Evolutionary conservation across 2,113 vertebrate genomes (phyloP).

Genomic region (Phainopepla nitens): DNA sequence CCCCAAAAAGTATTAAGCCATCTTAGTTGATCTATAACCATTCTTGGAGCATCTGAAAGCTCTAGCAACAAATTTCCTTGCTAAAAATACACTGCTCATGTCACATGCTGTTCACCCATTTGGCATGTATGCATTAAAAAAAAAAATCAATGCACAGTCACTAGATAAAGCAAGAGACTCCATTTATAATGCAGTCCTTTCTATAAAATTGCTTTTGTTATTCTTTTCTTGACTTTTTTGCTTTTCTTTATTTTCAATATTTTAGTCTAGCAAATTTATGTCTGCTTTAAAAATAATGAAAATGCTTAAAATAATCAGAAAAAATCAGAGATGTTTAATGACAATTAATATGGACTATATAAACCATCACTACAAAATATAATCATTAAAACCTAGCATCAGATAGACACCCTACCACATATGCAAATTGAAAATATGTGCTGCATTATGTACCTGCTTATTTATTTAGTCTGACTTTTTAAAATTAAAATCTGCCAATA

Average conservation of each 20-base stretch:
- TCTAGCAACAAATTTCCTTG: slow-evolving; percentile 4
- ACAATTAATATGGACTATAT: slow-evolving; percentile 9
- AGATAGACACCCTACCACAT: slow-evolving; percentile 23
- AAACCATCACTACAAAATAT: slow-evolving; percentile 20
- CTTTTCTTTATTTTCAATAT: slow-evolving; percentile 33
- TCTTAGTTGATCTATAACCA: slow-evolving; percentile 2
- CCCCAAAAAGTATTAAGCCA: slow-evolving; percentile 15
- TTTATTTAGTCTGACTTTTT: slow-evolving; percentile 43
- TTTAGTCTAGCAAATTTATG: slow-evolving; percentile 39
- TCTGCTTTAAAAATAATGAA: slow-evolving; percentile 32
- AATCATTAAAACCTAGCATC: slow-evolving; percentile 39
- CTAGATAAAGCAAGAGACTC: slow-evolving; percentile 12
- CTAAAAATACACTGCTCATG: background rate
- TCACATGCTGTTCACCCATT: slow-evolving; percentile 46
- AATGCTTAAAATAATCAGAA: slow-evolving; percentile 44
- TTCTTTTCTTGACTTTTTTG: slow-evolving; percentile 58
- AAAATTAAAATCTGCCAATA: slow-evolving; percentile 55
- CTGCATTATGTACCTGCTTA: slow-evolving; percentile 64
- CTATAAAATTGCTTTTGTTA: slow-evolving; percentile 23
- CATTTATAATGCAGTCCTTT: slow-evolving; percentile 33
- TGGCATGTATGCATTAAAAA: slow-evolving; percentile 40
- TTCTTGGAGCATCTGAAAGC: slow-evolving; percentile 22
- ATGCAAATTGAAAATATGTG: slow-evolving; percentile 65
- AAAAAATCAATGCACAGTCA: background rate
- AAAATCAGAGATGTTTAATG: background rate